Evolutionary conservation across 2,113 vertebrate species (phyloP), one percentile per base, ranked within the genome.

Genomic region (Sialia sialis): DNA sequence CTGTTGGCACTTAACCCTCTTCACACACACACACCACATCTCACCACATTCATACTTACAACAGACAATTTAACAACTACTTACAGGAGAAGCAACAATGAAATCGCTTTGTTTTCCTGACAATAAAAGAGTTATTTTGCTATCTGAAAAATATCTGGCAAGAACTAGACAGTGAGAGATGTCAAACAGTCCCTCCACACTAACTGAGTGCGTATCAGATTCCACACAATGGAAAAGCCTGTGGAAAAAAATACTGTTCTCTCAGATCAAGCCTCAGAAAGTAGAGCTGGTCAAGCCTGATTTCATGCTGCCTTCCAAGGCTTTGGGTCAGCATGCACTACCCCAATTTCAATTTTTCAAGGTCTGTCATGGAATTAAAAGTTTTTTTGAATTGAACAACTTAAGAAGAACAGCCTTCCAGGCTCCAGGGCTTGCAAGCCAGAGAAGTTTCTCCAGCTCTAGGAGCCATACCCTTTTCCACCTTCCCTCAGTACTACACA

Each of bases 351-450:
- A 29, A 87, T 94, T 95, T 79, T 87, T 69, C 74, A 93, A 92
- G 79, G 94, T 93, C 87, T 90, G 91, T 92, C 90, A 96, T 27
- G 67, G 92, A 94, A 95, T 96, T 93, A 93, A 4, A 89, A 83
- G 90, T 81, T 93, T 83, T 83, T 95, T 81, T 94, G 90, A 87
- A 87, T n/a, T 41, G 78, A 92, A 97, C 69, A 89, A 73, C 80
- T 96, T 90, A 90, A 94, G 95, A 91, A 84, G 38, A 38, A 77
- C 84, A 89, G 78, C 54, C 70, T 94, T 95, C 86, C 80, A 91
- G 94, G 90, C 84, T 74, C 58, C 20, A 89, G 85, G 6, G 84
- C 62, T 94, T 93, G 86, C 74, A 78, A 93, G 85, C 76, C 67
- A 91, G 2, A 77, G 43, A 77, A 84, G 69, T 41, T n/a, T 63